A percentile compares a stretch with the other conserved stretches of the same genome.
phyloP scores from a whole-genome alignment of 2,888 invertebrate species.

The Pammene aurita region DNA sequence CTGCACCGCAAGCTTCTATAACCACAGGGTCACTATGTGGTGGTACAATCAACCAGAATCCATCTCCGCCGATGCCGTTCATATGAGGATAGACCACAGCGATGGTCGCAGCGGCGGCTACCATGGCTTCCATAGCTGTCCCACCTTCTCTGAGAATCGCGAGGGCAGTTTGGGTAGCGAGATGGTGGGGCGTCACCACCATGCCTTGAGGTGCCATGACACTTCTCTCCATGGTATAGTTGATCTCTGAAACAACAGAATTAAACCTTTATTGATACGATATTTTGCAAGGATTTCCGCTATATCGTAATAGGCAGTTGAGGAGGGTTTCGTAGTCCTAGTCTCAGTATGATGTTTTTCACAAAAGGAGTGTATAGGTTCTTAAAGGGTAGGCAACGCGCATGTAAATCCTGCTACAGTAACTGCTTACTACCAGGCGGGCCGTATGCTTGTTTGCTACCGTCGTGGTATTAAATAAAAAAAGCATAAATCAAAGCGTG shows the following conservation, averaged over 20 bases:
- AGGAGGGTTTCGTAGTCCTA: too few relatives aligned
- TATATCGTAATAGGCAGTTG: too few relatives aligned
- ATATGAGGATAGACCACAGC: conserved; percentile 75
- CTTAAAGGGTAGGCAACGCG: too few relatives aligned
- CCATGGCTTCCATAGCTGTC: conserved; percentile 74
- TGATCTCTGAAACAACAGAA: conserved; percentile 47
- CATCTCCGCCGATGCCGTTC: conserved; percentile 75
- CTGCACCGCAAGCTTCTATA: conserved; percentile 73
- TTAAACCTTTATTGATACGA: neutral
- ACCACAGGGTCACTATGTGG: conserved; percentile 68
- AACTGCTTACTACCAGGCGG: too few relatives aligned
- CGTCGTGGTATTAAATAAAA: too few relatives aligned
- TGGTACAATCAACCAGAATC: conserved; percentile 74
- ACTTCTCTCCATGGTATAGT: conserved; percentile 55
- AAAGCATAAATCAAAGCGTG: too few relatives aligned
- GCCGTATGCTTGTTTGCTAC: too few relatives aligned
- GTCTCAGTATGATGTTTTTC: too few relatives aligned
- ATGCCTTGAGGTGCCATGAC: conserved; percentile 64
- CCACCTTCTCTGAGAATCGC: conserved; percentile 69
- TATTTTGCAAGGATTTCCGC: too few relatives aligned
- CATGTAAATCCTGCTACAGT: too few relatives aligned
- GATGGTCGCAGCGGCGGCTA: conserved; percentile 74
- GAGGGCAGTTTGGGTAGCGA: conserved; percentile 72
- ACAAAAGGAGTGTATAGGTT: too few relatives aligned
- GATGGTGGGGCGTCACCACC: conserved; percentile 76